These are phyloP conservation scores for Engystomops pustulosus DNA, from an alignment of 2,113 vertebrate species.

Conservation along the genomic window DNA sequence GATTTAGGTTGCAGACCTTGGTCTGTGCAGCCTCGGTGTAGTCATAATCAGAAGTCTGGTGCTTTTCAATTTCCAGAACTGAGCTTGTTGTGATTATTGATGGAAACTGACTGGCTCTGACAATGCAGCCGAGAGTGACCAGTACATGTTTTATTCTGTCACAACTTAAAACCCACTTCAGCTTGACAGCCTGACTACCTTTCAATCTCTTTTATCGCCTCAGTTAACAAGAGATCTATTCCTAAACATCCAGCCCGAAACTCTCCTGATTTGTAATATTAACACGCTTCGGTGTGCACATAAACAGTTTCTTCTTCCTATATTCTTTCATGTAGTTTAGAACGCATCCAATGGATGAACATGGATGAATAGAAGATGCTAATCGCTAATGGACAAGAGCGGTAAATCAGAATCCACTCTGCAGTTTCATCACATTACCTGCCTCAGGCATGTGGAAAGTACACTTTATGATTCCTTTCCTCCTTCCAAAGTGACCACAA, in stretches of 20 bases:
- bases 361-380: neutral
- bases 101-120: slow-evolving; percentile 19
- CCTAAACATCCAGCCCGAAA: slow-evolving; percentile 27
- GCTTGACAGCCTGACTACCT: slow-evolving; percentile 41
- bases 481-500: neutral
- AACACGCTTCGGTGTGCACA: slow-evolving; percentile 32
- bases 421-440: neutral
- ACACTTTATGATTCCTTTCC: neutral
- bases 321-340: neutral
- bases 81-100: slow-evolving; percentile 37
- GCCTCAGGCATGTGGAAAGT: neutral
- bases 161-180: slow-evolving; percentile 32
- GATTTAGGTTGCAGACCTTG: neutral
- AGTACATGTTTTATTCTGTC: slow-evolving; percentile 40
- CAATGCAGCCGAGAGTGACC: slow-evolving; percentile 31
- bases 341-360: neutral
- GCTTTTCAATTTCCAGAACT: neutral
- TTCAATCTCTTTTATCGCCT: slow-evolving; percentile 50
- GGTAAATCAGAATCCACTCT: neutral
- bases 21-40: neutral
- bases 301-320: slow-evolving; percentile 12
- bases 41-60: neutral
- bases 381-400: no score
- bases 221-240: slow-evolving; percentile 42
- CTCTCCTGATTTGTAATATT: slow-evolving; percentile 39